Base-by-base conservation (phyloP, 2,888 invertebrate species). In the Microctonus aethiopoides region DNA sequence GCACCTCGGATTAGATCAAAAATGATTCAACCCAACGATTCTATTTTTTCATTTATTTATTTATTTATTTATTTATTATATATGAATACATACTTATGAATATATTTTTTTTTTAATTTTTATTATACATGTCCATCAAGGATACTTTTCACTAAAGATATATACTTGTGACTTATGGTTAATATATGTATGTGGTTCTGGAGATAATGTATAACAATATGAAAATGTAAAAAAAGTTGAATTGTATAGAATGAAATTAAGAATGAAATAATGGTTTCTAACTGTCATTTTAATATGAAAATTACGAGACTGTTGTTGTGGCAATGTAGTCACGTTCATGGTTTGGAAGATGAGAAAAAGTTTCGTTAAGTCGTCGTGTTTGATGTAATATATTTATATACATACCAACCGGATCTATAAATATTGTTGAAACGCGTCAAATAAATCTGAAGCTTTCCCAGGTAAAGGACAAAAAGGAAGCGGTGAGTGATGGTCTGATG, bases 361-460 rank as follows among this genome's bases (percentile, higher is more conserved):
- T 80, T 78, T 75, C 76, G 80, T 77, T 77, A 78, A 79, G 78
- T 78, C 76, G 71, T 68, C 71, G 72, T 75, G 77, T 79, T 73
- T 77, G 76, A 75, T 75, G 78, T 74, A 6, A 32, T 32, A 75
- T 76, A 75, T 76, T 16, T 46, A 9, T 39, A 75, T 70, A 72
- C 73, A 71, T 67, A 61, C 76, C 78, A 84, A 86, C 86, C 84
- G 83, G 86, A 84, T 81, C 86, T 84, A 86, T 86, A 86, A 86
- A 86, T 86, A 85, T 84, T 80, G 80, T 80, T 79, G 84, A 83
- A 83, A 81, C 78, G 81, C 82, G 80, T 86, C 86, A 85, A 85
- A 86, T 85, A 85, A 86, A 86, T 85, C 82, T 80, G 82, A 83
- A 83, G 84, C 82, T 85, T 86, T 85, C 84, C 83, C 85, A 85